Base-by-base conservation (phyloP, 2,797 vertebrate genomes). In the Diplodus sargus region DNA sequence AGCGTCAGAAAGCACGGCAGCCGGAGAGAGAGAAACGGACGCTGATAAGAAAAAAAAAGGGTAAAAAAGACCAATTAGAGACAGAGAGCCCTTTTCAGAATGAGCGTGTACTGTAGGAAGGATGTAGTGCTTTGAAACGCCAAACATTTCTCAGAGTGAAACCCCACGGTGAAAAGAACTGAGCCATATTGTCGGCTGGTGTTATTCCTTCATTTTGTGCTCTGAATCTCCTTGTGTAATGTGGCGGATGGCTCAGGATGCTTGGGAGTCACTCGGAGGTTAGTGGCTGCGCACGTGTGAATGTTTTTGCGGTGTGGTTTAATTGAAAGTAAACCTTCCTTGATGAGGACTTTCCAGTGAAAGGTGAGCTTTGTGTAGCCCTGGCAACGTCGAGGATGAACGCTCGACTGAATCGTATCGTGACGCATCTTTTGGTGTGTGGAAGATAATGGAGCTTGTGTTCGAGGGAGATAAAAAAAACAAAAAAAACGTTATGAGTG, bases 241-340 rank as follows among this genome's bases (percentile, higher is more conserved):
- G 81, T 23, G 73, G 67, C 39, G 47, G 71, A 77, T 67, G 79
- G 72, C 52, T 69, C 76, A 72, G 87, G 89, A 87, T 72, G 82
- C 68, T 60, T 25, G 58, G 84, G 84, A 81, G 89, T 90, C 83
- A 81, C 47, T 86, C 45, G 22, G 57, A 88, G 90, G 84, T 88
- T 85, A 71, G 71, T n/a, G 76, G 70, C 58, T 67, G 74, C 22
- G 68, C 56, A 69, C 76, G 78, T 62, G 78, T 53, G 48, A 54
- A 76, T 18, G 28, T 87, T 81, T 87, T 67, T 89, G 79, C 70
- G 88, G 84, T 42, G 0, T 18, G 51, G 52, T 83, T 83, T 85
- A 84, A 89, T 87, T 87, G 23, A 89, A 91, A 86, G 82, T 83
- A 84, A 92, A 92, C 89, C 85, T 90, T 75, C 83, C 63, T 7